Evolutionary conservation across 2,888 invertebrate species (phyloP).

Genomic region (Protodeltote pygarga): DNA sequence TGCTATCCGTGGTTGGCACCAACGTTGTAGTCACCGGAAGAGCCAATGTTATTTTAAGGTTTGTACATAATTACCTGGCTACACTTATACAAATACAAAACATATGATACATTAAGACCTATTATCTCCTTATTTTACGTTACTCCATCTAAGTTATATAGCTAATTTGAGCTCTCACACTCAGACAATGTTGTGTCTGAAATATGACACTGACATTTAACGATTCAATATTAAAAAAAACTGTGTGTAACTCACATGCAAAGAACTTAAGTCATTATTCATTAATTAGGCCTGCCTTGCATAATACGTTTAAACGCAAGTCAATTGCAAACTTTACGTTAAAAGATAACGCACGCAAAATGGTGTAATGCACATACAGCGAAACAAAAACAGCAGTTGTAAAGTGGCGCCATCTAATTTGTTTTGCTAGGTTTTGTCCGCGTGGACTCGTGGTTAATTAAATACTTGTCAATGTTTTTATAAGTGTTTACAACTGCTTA

Average conservation of each 20-base stretch:
- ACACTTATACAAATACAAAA: conserved; percentile 46
- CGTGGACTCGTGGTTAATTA: conserved; percentile 37
- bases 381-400: conserved; percentile 43
- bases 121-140: not conserved
- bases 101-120: conserved; percentile 28
- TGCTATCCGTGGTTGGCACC: conserved; percentile 69
- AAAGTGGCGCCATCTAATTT: conserved; percentile 46
- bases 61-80: conserved; percentile 55
- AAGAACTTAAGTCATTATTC: not conserved
- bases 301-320: not conserved
- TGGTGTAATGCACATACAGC: conserved; percentile 5
- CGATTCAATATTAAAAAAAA: conserved; percentile 7
- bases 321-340: not conserved
- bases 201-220: conserved; percentile 47
- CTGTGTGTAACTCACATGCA: conserved; percentile 2
- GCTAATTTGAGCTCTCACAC: conserved; percentile 3
- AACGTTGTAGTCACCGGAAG: conserved; percentile 73
- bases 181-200: conserved; percentile 24
- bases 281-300: not conserved
- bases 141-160: conserved; percentile 1
- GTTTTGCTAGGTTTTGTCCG: conserved; percentile 22
- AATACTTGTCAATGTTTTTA: conserved; percentile 14
- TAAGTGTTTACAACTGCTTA: too few relatives aligned
- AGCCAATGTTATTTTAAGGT: conserved; percentile 85
- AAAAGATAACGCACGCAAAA: too few relatives aligned